phyloP scores from a whole-genome alignment of 1,140 invertebrate genomes.

The Forficula auricularia region DNA sequence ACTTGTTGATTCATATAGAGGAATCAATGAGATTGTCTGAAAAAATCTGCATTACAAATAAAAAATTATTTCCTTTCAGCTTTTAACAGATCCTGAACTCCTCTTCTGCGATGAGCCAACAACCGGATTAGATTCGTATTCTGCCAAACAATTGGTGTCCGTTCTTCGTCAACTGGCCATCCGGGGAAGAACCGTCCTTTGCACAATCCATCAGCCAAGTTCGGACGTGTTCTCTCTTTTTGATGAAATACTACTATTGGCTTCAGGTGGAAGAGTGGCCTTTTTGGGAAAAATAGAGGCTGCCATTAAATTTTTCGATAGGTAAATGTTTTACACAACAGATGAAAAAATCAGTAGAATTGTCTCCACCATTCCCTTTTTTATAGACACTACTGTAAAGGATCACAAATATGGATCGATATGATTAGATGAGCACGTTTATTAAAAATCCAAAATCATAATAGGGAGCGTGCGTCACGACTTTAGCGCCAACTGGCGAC shows the following conservation, averaged over 20 bases:
- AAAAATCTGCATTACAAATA: not conserved
- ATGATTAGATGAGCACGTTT: too few relatives aligned
- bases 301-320: conserved; percentile 63
- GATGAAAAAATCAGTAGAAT: not conserved
- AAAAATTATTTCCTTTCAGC: conserved; percentile 29
- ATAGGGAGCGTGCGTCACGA: too few relatives aligned
- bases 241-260: conserved; percentile 54
- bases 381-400: too few relatives aligned
- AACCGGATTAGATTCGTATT: conserved; percentile 80
- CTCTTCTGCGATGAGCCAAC: conserved; percentile 95
- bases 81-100: conserved; percentile 79
- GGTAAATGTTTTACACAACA: conserved; percentile 25
- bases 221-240: conserved; percentile 80
- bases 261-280: conserved; percentile 78
- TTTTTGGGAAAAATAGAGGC: conserved; percentile 59
- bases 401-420: too few relatives aligned
- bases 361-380: conserved; percentile 5
- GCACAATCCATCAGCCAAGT: conserved; percentile 95
- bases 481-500: too few relatives aligned
- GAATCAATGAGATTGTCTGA: too few relatives aligned
- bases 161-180: conserved; percentile 37
- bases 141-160: conserved; percentile 70
- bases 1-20: too few relatives aligned
- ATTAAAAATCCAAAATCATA: too few relatives aligned
- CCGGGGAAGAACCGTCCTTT: conserved; percentile 69